These are phyloP conservation scores for Cantharis lateralis DNA, from an alignment of 2,888 invertebrate genomes.

Conservation along the genomic window DNA sequence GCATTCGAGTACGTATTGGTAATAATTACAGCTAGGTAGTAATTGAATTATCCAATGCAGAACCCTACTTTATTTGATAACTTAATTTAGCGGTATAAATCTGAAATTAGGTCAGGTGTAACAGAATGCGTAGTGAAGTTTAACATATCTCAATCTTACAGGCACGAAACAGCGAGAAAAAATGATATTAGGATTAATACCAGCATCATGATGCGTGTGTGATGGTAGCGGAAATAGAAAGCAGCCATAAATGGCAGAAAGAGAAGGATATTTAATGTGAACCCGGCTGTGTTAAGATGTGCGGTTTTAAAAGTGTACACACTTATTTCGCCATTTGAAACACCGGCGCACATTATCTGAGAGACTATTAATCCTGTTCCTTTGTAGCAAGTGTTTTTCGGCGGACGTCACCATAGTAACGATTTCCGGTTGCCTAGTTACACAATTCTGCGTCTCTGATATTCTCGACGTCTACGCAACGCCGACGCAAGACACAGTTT, in stretches of 20 bases:
- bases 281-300: conserved; percentile 37
- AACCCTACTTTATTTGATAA: background rate
- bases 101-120: conserved; percentile 30
- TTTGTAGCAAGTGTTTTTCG: conserved; percentile 56
- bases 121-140: conserved; percentile 23
- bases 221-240: conserved; percentile 22
- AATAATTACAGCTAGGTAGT: background rate
- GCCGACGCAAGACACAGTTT: conserved; percentile 48
- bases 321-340: conserved; percentile 53
- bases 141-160: conserved; percentile 2
- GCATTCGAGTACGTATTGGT: background rate
- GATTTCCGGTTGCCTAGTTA: conserved; percentile 54
- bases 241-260: conserved; percentile 9
- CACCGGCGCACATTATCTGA: conserved; percentile 54
- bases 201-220: conserved; percentile 14
- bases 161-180: conserved; percentile 10
- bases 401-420: conserved; percentile 53
- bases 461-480: conserved; percentile 39
- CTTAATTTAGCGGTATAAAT: conserved; percentile 11
- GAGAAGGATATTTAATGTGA: conserved; percentile 21
- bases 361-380: conserved; percentile 55
- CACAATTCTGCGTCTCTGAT: conserved; percentile 46
- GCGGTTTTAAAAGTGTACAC: conserved; percentile 42
- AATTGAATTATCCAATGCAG: background rate
- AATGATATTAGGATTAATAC: conserved; percentile 6